These are phyloP conservation scores for Villa cingulata DNA, from an alignment of 2,888 invertebrate species.

Conservation along the genomic window DNA sequence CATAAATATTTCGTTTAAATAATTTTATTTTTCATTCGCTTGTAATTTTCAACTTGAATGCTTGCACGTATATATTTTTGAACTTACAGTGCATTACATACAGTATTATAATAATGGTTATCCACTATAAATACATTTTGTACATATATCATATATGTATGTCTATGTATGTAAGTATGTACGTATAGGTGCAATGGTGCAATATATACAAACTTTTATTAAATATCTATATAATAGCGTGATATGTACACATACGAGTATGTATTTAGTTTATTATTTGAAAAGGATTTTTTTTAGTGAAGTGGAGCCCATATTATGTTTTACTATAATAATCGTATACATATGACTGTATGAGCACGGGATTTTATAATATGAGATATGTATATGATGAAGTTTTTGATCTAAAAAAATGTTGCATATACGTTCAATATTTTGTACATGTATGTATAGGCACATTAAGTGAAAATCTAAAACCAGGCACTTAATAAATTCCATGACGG, in stretches of 20 bases:
- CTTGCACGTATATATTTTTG: constrained; percentile 2
- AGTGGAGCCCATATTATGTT: background rate
- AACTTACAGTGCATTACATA: background rate
- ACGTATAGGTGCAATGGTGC: no score
- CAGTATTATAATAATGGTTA: background rate
- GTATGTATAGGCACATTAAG: background rate
- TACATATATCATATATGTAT: no score
- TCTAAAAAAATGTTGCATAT: no score
- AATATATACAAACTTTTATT: no score
- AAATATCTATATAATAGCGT: background rate
- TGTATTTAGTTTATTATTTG: no score
- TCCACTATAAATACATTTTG: background rate
- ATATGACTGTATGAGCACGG: background rate
- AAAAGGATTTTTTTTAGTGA: no score
- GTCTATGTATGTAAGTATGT: no score
- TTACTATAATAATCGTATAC: background rate
- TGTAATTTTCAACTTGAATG: constrained; percentile 8
- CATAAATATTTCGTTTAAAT: constrained; percentile 9
- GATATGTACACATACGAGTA: no score
- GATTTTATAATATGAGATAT: no score
- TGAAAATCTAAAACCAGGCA: background rate
- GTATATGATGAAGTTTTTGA: no score
- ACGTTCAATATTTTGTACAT: no score
- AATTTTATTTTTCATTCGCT: constrained; percentile 6
- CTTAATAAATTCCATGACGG: constrained; percentile 4